Conservation (phyloP, 1,140 invertebrate genomes). For the Cydia strobilella region DNA sequence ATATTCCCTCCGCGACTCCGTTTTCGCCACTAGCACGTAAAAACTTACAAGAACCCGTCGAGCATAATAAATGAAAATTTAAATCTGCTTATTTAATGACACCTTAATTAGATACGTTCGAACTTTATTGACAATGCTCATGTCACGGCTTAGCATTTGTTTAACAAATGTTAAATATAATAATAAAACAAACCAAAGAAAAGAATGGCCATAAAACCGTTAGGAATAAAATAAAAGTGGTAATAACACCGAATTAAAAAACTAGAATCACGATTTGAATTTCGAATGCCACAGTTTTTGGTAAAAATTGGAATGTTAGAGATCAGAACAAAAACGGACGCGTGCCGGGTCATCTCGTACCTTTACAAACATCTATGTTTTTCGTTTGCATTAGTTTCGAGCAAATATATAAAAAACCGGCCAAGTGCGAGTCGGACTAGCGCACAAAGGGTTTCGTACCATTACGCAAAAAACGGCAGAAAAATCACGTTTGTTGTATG, state of each 20-base stretch:
- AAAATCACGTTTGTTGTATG: too few species aligned
- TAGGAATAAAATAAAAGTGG: constrained; percentile 9
- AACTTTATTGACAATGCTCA: too few species aligned
- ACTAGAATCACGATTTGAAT: constrained; percentile 28
- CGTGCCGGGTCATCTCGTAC: constrained; percentile 50
- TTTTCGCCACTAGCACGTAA: constrained; percentile 41
- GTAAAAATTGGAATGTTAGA: constrained; percentile 29
- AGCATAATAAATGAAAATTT: too few species aligned
- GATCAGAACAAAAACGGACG: constrained; percentile 33
- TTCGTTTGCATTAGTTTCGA: neutral
- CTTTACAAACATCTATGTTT: constrained; percentile 41
- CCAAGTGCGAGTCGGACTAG: too few species aligned
- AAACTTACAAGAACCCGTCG: constrained; percentile 51
- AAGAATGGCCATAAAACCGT: neutral
- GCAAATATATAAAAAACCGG: neutral
- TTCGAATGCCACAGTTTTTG: constrained; percentile 27
- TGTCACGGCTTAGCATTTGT: too few species aligned
- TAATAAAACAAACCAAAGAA: too few species aligned
- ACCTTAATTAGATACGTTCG: too few species aligned
- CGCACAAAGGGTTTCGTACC: too few species aligned
- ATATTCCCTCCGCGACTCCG: constrained; percentile 49
- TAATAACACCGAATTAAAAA: constrained; percentile 1
- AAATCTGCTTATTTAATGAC: too few species aligned
- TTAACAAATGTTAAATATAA: too few species aligned
- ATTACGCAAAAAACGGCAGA: too few species aligned